Conservation (phyloP, 2,797 vertebrate species). For the Ctenopoma multispine region DNA sequence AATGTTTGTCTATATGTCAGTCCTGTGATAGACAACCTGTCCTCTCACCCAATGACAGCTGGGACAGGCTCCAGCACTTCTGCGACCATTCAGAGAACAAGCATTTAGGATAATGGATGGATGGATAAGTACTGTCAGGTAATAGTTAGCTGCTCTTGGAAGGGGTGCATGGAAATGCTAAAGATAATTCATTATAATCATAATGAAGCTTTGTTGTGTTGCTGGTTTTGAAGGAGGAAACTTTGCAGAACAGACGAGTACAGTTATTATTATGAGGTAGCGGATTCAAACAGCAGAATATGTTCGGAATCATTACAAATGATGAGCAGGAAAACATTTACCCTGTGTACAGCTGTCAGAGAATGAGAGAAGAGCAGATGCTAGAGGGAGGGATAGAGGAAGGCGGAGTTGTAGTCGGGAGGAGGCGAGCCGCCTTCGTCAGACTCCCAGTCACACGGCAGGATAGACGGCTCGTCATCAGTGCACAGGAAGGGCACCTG, state of each 20-base stretch:
- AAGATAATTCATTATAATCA: constrained; percentile 8
- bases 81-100: too few relatives aligned
- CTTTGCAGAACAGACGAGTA: not conserved
- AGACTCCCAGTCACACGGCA: constrained; percentile 63
- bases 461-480: constrained; percentile 62
- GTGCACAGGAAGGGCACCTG: constrained; percentile 73
- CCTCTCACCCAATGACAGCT: too few relatives aligned
- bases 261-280: constrained; percentile 55
- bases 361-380: not conserved
- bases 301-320: not conserved
- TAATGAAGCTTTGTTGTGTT: constrained; percentile 29
- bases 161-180: constrained; percentile 14
- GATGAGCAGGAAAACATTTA: constrained; percentile 1
- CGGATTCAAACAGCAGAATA: constrained; percentile 17
- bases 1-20: too few relatives aligned
- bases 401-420: constrained; percentile 86
- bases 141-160: constrained; percentile 67
- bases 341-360: constrained; percentile 9
- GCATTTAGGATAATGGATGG: too few relatives aligned
- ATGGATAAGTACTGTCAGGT: constrained; percentile 33
- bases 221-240: not conserved
- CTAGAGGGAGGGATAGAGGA: constrained; percentile 82
- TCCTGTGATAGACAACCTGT: too few relatives aligned
- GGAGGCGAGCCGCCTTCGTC: constrained; percentile 81
- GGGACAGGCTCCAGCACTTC: too few relatives aligned